phyloP scores from a whole-genome alignment of 2,113 vertebrate species.

The Thryonomys swinderianus region DNA sequence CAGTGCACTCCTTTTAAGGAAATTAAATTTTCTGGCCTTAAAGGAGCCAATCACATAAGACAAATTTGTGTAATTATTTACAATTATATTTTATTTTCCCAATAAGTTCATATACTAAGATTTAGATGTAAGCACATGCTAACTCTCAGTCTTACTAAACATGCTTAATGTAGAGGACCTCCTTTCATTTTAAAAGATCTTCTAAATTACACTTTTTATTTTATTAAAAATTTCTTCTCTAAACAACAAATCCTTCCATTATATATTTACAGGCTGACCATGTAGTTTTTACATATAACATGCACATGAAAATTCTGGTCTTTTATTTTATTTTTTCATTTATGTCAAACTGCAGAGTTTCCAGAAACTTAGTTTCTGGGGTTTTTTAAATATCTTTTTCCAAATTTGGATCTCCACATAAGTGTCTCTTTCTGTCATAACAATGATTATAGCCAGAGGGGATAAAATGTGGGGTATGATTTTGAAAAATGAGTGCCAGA shows the following conservation, averaged over 20 bases:
- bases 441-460: conserved; percentile 47
- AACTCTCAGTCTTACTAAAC: background rate
- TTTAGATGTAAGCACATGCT: background rate
- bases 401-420: background rate
- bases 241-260: background rate
- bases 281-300: background rate
- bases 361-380: background rate
- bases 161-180: background rate
- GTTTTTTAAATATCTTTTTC: background rate
- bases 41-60: background rate
- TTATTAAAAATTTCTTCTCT: background rate
- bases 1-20: background rate
- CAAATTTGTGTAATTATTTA: background rate
- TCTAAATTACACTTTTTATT: background rate
- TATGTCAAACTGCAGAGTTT: background rate
- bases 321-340: background rate
- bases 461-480: conserved; percentile 34
- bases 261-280: background rate
- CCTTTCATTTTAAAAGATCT: background rate
- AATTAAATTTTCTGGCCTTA: background rate
- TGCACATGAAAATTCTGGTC: background rate
- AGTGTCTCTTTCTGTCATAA: conserved; percentile 19
- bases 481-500: conserved; percentile 45
- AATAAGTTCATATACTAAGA: background rate
- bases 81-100: background rate